A percentile compares a stretch with the other conserved stretches of the same genome.
Conservation (phyloP, 2,113 vertebrate species). For the Stictonetta naevosa region DNA sequence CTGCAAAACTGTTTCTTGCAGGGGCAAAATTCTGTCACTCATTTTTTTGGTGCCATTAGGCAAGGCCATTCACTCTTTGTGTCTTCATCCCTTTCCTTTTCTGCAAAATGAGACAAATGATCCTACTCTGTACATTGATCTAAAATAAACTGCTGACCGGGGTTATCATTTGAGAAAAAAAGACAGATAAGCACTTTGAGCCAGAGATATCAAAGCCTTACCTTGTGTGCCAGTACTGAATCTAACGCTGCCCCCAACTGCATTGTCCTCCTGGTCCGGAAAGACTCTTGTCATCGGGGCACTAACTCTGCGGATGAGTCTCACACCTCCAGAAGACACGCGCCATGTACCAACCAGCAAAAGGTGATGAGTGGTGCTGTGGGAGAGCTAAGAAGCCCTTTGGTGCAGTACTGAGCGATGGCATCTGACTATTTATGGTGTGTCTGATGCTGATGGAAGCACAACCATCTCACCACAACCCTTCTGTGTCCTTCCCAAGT, state of each 20-base stretch:
- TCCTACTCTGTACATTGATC: neutral
- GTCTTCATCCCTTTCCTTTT: neutral
- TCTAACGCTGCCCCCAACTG: neutral
- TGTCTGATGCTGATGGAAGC: neutral
- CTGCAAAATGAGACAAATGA: neutral
- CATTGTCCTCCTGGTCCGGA: neutral
- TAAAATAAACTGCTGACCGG: neutral
- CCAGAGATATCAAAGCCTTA: neutral
- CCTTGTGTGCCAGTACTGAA: neutral
- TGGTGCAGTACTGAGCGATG: neutral
- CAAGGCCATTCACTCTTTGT: neutral
- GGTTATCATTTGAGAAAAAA: neutral
- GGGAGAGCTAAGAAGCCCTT: neutral
- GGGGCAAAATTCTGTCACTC: neutral
- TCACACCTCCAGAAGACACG: neutral
- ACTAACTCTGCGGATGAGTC: neutral
- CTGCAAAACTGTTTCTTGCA: neutral
- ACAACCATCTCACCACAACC: neutral
- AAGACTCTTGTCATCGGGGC: neutral
- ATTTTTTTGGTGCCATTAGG: neutral
- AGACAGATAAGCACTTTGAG: neutral
- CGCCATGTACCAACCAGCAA: neutral
- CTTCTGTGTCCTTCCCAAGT: neutral
- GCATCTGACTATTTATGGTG: neutral
- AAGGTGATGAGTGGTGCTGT: neutral